Percentiles rank a stretch among this genome's conserved stretches.
Conservation (phyloP, 2,113 vertebrate genomes). For the Macquaria ambigua region DNA sequence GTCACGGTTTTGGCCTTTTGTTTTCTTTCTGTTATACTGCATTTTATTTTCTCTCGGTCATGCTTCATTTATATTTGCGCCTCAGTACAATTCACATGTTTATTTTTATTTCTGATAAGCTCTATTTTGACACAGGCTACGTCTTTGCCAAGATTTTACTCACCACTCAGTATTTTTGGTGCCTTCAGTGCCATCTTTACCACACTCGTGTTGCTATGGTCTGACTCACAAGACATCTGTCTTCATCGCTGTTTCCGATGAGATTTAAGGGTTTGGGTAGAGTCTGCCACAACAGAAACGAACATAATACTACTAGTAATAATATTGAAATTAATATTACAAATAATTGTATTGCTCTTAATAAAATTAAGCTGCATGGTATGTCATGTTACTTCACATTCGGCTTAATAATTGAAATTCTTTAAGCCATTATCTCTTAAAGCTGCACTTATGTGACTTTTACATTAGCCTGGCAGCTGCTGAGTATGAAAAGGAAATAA, state of each 20-base stretch:
- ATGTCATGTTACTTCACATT: conserved; percentile 33
- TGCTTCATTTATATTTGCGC: conserved; percentile 47
- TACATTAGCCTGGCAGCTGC: conserved; percentile 43
- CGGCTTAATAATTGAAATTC: conserved; percentile 41
- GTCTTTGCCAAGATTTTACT: conserved; percentile 54
- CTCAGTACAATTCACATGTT: conserved; percentile 40
- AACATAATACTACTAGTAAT: conserved; percentile 11
- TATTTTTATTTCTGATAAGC: conserved; percentile 54
- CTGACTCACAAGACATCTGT: conserved; percentile 72
- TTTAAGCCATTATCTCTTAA: conserved; percentile 51
- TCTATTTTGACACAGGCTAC: conserved; percentile 53
- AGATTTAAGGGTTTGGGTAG: conserved; percentile 47
- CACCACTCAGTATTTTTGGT: conserved; percentile 56
- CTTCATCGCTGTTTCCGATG: conserved; percentile 45
- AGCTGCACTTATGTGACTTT: conserved; percentile 45
- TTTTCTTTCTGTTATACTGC: conserved; percentile 38
- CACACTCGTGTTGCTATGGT: conserved; percentile 56
- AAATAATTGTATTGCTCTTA: conserved; percentile 11
- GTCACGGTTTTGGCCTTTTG: conserved; percentile 39
- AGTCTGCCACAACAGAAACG: conserved; percentile 22
- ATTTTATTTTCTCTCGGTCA: conserved; percentile 19
- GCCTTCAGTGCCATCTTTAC: conserved; percentile 53
- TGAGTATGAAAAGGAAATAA: conserved; percentile 40
- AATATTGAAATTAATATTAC: conserved; percentile 12
- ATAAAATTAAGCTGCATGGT: conserved; percentile 42